Evolutionary conservation across 1,140 invertebrate species (phyloP).

Genomic region (Akabosia matsudoensis): DNA sequence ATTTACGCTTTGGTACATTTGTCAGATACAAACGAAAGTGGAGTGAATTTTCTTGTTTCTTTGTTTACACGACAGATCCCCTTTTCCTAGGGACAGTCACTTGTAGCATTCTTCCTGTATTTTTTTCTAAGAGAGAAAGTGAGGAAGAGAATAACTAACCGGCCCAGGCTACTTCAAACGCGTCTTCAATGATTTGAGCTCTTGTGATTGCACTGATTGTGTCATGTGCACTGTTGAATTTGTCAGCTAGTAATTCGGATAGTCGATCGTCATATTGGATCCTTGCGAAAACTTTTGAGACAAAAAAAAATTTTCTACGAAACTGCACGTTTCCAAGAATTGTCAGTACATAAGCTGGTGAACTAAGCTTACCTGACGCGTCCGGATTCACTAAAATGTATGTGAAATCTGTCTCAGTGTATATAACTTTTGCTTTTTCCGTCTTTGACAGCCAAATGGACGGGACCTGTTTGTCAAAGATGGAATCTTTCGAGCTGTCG

Average conservation of each 20-base stretch:
- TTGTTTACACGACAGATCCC: too few relatives aligned
- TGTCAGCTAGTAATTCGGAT: background rate
- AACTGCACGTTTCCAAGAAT: too few relatives aligned
- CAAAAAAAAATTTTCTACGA: background rate
- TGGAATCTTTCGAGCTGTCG: background rate
- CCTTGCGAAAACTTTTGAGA: background rate
- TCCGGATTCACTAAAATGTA: slow-evolving; percentile 22
- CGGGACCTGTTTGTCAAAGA: background rate
- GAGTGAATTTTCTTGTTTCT: too few relatives aligned
- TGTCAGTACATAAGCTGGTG: too few relatives aligned
- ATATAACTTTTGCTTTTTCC: background rate
- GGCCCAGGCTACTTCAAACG: slow-evolving; percentile 13
- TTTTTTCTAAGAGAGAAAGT: too few relatives aligned
- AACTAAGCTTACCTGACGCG: slow-evolving; percentile 23
- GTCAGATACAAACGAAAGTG: too few relatives aligned
- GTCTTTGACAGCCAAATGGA: slow-evolving; percentile 7
- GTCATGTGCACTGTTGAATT: background rate
- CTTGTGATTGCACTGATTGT: background rate
- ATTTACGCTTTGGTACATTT: too few relatives aligned
- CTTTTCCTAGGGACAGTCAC: too few relatives aligned
- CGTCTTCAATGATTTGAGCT: slow-evolving; percentile 16
- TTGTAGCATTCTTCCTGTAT: too few relatives aligned
- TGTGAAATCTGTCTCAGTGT: background rate
- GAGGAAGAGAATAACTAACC: background rate
- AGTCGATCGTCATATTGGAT: background rate